Evolutionary conservation across 2,888 invertebrate species (phyloP).

Genomic region (Beris chalybata): DNA sequence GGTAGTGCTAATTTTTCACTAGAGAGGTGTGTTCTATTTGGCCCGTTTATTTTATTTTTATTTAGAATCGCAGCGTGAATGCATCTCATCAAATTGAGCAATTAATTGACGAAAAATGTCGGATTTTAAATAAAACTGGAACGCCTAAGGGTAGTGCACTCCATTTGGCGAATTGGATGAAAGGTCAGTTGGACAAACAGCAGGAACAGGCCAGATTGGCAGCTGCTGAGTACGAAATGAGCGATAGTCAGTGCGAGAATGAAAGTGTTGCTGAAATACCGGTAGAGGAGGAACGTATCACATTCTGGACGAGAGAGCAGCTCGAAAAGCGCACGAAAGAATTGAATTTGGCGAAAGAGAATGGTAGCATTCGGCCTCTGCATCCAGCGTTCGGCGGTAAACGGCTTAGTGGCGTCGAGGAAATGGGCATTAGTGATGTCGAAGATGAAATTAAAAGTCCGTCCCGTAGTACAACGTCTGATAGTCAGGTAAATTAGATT

Average conservation of each 20-base stretch:
- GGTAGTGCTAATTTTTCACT: too few relatives aligned
- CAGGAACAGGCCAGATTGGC: slow-evolving; percentile 56
- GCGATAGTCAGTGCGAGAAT: slow-evolving; percentile 48
- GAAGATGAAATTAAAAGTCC: slow-evolving; percentile 65
- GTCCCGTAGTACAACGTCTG: slow-evolving; percentile 75
- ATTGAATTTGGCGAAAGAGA: slow-evolving; percentile 63
- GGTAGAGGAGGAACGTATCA: slow-evolving; percentile 54
- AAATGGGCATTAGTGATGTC: slow-evolving; percentile 54
- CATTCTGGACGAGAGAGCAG: slow-evolving; percentile 72
- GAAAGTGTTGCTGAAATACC: slow-evolving; percentile 37
- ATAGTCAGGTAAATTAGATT: slow-evolving; percentile 66
- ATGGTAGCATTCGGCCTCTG: slow-evolving; percentile 47
- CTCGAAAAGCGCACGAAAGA: slow-evolving; percentile 71
- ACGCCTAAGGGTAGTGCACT: slow-evolving; percentile 71
- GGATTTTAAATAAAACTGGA: slow-evolving; percentile 64
- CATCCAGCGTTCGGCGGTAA: slow-evolving; percentile 49
- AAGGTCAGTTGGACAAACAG: slow-evolving; percentile 69
- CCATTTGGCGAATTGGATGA: slow-evolving; percentile 81
- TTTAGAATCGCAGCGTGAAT: slow-evolving; percentile 43
- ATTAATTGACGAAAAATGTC: slow-evolving; percentile 66
- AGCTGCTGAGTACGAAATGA: slow-evolving; percentile 47
- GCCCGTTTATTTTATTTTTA: slow-evolving; percentile 7
- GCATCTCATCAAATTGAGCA: slow-evolving; percentile 61
- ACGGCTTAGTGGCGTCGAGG: slow-evolving; percentile 56
- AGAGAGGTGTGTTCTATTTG: background rate